Conservation (phyloP, 2,888 invertebrate species). For the Cantharis rufa region DNA sequence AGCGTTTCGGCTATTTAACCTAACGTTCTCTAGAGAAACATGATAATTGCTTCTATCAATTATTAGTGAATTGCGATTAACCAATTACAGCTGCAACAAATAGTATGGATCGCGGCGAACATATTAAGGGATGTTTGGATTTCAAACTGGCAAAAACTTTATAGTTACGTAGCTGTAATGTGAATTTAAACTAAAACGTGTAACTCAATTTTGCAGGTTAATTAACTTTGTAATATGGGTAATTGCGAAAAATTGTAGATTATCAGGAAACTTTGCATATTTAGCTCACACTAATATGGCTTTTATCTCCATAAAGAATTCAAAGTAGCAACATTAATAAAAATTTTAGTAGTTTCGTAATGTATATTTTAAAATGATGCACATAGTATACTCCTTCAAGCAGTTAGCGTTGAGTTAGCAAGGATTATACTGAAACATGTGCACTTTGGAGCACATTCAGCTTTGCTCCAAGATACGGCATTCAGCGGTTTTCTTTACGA, state of each 20-base stretch:
- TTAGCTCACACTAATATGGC: neutral
- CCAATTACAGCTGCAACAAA: neutral
- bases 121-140: neutral
- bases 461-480: neutral
- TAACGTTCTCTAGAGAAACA: neutral
- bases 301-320: neutral
- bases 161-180: neutral
- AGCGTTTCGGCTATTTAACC: neutral
- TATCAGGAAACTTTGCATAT: neutral
- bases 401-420: neutral
- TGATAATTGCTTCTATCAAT: neutral
- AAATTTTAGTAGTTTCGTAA: neutral
- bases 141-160: neutral
- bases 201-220: neutral
- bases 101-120: neutral
- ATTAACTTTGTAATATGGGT: neutral
- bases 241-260: neutral
- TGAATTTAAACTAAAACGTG: neutral
- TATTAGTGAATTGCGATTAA: neutral
- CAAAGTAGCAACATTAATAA: neutral
- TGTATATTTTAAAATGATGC: neutral
- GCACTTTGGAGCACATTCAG: neutral
- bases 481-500: neutral
- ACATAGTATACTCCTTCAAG: neutral
- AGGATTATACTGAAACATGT: neutral